Evolutionary conservation across 2,888 invertebrate genomes (phyloP).

Genomic region (Andrena fulva): DNA sequence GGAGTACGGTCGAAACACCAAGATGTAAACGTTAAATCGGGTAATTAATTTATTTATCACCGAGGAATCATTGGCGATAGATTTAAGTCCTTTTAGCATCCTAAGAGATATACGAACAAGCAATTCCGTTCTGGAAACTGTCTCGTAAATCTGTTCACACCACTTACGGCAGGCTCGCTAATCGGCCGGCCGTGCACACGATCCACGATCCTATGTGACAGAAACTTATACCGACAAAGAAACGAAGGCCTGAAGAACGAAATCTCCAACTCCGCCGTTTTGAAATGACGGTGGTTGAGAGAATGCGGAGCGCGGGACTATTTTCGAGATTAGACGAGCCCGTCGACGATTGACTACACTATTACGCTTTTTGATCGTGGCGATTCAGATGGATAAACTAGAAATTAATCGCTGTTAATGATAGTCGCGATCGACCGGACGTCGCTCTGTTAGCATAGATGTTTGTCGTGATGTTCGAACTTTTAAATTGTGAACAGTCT

Average conservation of each 20-base stretch:
- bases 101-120: slow-evolving; percentile 44
- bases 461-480: slow-evolving; percentile 48
- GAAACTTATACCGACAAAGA: slow-evolving; percentile 12
- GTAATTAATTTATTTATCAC: slow-evolving; percentile 76
- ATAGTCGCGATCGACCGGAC: slow-evolving; percentile 43
- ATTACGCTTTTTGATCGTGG: slow-evolving; percentile 53
- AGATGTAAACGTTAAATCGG: slow-evolving; percentile 77
- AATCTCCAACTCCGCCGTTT: slow-evolving; percentile 25
- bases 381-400: slow-evolving; percentile 37
- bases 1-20: slow-evolving; percentile 89
- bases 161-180: slow-evolving; percentile 10
- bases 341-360: slow-evolving; percentile 37
- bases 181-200: slow-evolving; percentile 6
- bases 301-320: slow-evolving; percentile 10
- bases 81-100: slow-evolving; percentile 63
- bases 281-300: slow-evolving; percentile 7
- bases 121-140: slow-evolving; percentile 25
- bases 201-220: slow-evolving; percentile 11
- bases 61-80: slow-evolving; percentile 62
- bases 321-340: slow-evolving; percentile 34
- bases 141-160: slow-evolving; percentile 15
- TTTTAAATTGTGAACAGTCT: slow-evolving; percentile 32
- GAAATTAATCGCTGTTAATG: slow-evolving; percentile 52
- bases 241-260: slow-evolving; percentile 43
- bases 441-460: slow-evolving; percentile 47